A percentile compares a stretch with the other conserved stretches of the same genome.
Evolutionary conservation across 2,888 invertebrate genomes (phyloP).

Genomic region (Cephus pulcher): DNA sequence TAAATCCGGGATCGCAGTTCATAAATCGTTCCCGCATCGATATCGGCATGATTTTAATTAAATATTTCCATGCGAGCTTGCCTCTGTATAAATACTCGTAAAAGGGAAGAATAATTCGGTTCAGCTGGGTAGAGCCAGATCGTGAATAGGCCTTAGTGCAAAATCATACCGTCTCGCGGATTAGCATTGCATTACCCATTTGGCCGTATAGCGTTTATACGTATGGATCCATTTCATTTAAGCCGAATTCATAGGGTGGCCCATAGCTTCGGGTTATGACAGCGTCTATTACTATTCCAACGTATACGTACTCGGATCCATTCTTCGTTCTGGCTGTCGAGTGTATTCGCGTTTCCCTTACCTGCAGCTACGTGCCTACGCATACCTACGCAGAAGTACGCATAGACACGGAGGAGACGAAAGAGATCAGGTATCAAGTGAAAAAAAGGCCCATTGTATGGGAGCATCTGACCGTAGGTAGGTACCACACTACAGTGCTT

Average conservation of each 20-base stretch:
- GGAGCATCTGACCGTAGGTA: constrained; percentile 66
- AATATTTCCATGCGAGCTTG: not conserved
- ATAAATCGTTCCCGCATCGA: not conserved
- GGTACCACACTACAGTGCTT: constrained; percentile 36
- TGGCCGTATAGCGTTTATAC: constrained; percentile 14
- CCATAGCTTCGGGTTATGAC: constrained; percentile 43
- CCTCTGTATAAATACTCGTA: not conserved
- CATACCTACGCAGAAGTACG: constrained; percentile 13
- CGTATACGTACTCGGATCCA: constrained; percentile 20
- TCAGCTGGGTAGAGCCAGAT: not conserved
- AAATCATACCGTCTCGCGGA: constrained; percentile 40
- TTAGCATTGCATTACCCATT: constrained; percentile 63
- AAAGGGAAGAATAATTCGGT: not conserved
- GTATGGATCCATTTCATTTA: constrained; percentile 64
- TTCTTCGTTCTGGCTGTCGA: constrained; percentile 20
- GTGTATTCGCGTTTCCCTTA: constrained; percentile 23
- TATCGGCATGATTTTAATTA: not conserved
- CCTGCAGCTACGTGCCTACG: constrained; percentile 13
- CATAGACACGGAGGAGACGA: constrained; percentile 18
- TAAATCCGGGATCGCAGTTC: not conserved
- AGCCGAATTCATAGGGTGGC: constrained; percentile 64
- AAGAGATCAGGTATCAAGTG: constrained; percentile 62
- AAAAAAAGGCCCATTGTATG: constrained; percentile 59
- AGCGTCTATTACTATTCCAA: constrained; percentile 35
- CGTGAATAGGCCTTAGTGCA: not conserved